These are phyloP conservation scores for Drosophila niveifrons DNA, from an alignment of 2,888 invertebrate species.

Conservation along the genomic window DNA sequence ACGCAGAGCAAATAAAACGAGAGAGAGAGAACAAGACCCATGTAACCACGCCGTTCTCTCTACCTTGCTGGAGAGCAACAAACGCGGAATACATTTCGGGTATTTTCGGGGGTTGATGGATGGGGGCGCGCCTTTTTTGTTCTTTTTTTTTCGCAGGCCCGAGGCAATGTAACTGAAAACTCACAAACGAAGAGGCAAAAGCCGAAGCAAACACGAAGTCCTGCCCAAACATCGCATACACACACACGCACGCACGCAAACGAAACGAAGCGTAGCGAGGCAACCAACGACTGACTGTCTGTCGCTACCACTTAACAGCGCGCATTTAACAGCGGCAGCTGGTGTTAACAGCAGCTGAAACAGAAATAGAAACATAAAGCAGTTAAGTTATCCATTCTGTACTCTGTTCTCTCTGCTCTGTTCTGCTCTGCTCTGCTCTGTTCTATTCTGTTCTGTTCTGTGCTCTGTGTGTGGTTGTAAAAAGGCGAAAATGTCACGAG, in stretches of 20 bases:
- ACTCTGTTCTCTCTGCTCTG: slow-evolving; percentile 13
- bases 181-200: slow-evolving; percentile 45
- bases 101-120: slow-evolving; percentile 62
- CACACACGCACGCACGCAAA: slow-evolving; percentile 35
- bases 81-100: slow-evolving; percentile 67
- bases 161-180: slow-evolving; percentile 74
- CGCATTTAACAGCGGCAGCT: slow-evolving; percentile 16
- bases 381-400: slow-evolving; percentile 55
- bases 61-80: slow-evolving; percentile 21
- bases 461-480: slow-evolving; percentile 80
- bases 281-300: slow-evolving; percentile 22
- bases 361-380: slow-evolving; percentile 50
- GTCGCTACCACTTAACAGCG: neutral
- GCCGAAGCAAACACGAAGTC: slow-evolving; percentile 65
- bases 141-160: slow-evolving; percentile 66
- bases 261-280: slow-evolving; percentile 27
- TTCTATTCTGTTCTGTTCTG: slow-evolving; percentile 46
- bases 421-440: slow-evolving; percentile 40
- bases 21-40: slow-evolving; percentile 6
- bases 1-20: neutral
- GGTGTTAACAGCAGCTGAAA: slow-evolving; percentile 47
- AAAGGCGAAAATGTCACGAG: slow-evolving; percentile 78
- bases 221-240: slow-evolving; percentile 61
- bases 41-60: slow-evolving; percentile 16
- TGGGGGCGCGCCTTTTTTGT: slow-evolving; percentile 67